These are phyloP conservation scores for Lepisosteus oculatus DNA, from an alignment of 2,113 vertebrate genomes.

Conservation along the genomic window DNA sequence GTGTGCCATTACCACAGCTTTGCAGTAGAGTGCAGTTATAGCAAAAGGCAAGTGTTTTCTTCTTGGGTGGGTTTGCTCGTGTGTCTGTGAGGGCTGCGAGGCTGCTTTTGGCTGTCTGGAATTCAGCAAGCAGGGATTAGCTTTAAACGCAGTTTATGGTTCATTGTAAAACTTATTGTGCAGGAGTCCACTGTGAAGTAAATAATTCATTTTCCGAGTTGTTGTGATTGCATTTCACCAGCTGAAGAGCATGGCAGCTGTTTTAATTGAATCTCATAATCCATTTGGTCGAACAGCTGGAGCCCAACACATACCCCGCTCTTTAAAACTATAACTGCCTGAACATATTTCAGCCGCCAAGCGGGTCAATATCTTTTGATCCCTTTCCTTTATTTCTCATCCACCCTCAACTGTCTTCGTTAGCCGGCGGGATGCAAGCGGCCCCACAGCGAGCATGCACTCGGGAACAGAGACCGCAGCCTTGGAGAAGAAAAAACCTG, in stretches of 20 bases:
- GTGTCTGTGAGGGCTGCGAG: neutral
- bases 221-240: neutral
- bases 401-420: neutral
- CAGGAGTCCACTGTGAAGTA: neutral
- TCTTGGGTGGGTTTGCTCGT: neutral
- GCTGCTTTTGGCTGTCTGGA: neutral
- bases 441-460: neutral
- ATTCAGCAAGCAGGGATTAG: neutral
- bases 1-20: neutral
- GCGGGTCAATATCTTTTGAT: conserved; percentile 7
- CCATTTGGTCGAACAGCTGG: neutral
- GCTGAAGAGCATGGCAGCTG: neutral
- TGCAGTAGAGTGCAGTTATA: no score
- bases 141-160: neutral
- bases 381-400: neutral
- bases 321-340: neutral
- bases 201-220: neutral
- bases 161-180: neutral
- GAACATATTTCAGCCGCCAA: neutral
- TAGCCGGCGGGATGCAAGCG: neutral
- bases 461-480: neutral
- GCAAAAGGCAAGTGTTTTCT: neutral
- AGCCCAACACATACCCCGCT: neutral
- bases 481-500: neutral
- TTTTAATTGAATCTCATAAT: conserved; percentile 8